phyloP scores from a whole-genome alignment of 2,113 vertebrate species.

The Leptobrachium ailaonicum region DNA sequence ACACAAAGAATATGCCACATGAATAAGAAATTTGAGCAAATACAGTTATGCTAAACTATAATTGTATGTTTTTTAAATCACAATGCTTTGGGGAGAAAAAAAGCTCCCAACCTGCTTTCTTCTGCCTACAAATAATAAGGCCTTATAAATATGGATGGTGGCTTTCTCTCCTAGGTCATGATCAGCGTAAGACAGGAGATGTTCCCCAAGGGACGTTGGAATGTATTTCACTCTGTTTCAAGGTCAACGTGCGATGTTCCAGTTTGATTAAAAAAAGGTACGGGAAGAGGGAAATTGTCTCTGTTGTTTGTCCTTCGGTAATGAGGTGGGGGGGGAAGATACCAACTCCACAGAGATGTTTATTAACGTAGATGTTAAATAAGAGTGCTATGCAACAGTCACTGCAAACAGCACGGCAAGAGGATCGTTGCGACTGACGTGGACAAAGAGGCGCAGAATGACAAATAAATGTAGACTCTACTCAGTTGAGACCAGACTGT shows the following conservation, averaged over 20 bases:
- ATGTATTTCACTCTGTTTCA: background rate
- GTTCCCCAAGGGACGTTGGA: background rate
- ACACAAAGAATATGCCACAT: too few relatives aligned
- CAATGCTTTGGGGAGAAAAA: background rate
- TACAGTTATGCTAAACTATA: too few relatives aligned
- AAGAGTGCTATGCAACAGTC: background rate
- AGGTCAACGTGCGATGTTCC: background rate
- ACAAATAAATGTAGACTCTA: background rate
- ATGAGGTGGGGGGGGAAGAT: background rate
- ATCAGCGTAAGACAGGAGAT: background rate
- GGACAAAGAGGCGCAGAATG: background rate
- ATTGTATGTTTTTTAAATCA: background rate
- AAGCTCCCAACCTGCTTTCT: background rate
- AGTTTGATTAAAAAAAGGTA: slow-evolving; percentile 3
- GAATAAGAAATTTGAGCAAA: too few relatives aligned
- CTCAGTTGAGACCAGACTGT: background rate
- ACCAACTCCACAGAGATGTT: background rate
- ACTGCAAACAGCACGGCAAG: background rate
- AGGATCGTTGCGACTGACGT: background rate
- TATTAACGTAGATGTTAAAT: background rate
- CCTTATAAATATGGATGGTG: background rate
- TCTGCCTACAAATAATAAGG: background rate
- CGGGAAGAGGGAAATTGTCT: background rate
- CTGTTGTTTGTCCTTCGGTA: background rate
- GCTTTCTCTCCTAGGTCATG: background rate